Evolutionary conservation across 2,888 invertebrate species (phyloP).

Genomic region (Nymphalis c-album): DNA sequence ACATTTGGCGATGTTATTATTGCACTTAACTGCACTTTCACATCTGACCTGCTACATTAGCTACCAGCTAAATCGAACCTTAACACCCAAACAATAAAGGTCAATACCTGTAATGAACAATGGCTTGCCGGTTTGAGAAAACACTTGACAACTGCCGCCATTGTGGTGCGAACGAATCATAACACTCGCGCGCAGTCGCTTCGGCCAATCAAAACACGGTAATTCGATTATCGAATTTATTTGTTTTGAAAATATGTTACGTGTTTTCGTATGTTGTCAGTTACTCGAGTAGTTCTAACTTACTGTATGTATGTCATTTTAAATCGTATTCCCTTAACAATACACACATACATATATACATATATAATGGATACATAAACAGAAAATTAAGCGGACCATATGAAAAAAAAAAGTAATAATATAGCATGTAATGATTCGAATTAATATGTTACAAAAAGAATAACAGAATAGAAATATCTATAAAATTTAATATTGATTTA

Average conservation of each 20-base stretch:
- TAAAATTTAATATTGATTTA: too few species aligned
- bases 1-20: constrained; percentile 69
- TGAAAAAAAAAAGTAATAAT: too few species aligned
- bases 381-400: too few species aligned
- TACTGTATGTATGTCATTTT: not conserved
- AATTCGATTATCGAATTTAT: constrained; percentile 67
- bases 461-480: too few species aligned
- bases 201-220: constrained; percentile 74
- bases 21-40: constrained; percentile 68
- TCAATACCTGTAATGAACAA: constrained; percentile 15
- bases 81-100: constrained; percentile 27
- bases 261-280: constrained; percentile 11
- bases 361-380: too few species aligned
- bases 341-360: not conserved
- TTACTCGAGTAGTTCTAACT: not conserved
- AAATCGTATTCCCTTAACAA: not conserved
- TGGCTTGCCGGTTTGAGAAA: constrained; percentile 56
- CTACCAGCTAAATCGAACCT: constrained; percentile 20
- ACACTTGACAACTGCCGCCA: constrained; percentile 73
- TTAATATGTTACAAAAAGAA: too few species aligned
- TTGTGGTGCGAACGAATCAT: constrained; percentile 62
- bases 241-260: constrained; percentile 54
- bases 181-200: constrained; percentile 63
- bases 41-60: constrained; percentile 45
- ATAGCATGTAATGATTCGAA: too few species aligned